phyloP scores from a whole-genome alignment of 2,888 invertebrate species.

The Monochamus alternatus region DNA sequence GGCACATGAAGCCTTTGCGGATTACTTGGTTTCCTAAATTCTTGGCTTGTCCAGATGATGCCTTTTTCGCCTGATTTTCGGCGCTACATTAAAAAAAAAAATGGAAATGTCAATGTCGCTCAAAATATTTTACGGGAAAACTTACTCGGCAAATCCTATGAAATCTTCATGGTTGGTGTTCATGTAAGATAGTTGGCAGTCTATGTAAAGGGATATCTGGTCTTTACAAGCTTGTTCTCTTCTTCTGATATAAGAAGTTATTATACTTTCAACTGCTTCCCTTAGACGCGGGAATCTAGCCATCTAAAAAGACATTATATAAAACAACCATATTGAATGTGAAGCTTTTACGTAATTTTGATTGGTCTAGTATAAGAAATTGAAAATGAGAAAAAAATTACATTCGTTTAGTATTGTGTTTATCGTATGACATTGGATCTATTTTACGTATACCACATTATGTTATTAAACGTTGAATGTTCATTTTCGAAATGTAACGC shows the following conservation, averaged over 20 bases:
- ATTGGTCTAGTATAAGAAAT: no score
- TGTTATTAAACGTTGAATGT: no score
- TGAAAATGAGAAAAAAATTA: no score
- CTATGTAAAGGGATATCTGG: conserved; percentile 92
- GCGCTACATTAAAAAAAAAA: conserved; percentile 75
- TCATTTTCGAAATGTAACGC: no score
- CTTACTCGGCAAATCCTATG: conserved; percentile 98
- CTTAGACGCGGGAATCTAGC: conserved; percentile 95
- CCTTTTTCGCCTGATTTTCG: conserved; percentile 93
- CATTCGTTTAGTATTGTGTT: no score
- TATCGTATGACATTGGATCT: no score
- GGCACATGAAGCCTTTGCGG: conserved; percentile 98
- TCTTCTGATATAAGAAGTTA: conserved; percentile 93
- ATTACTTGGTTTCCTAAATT: conserved; percentile 97
- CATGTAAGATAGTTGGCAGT: conserved; percentile 98
- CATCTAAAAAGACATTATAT: conserved; percentile 92
- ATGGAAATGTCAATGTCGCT: not conserved
- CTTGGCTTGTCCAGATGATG: conserved; percentile 88
- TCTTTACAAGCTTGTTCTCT: conserved; percentile 97
- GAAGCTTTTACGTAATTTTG: no score
- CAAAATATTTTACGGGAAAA: conserved; percentile 52
- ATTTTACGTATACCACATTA: no score
- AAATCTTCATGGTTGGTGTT: conserved; percentile 99
- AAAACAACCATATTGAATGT: no score
- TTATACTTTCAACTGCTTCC: conserved; percentile 98